Evolutionary conservation across 2,797 vertebrate genomes (phyloP), one percentile per base, ranked within the genome.

Genomic region (Psittacula derbiana): DNA sequence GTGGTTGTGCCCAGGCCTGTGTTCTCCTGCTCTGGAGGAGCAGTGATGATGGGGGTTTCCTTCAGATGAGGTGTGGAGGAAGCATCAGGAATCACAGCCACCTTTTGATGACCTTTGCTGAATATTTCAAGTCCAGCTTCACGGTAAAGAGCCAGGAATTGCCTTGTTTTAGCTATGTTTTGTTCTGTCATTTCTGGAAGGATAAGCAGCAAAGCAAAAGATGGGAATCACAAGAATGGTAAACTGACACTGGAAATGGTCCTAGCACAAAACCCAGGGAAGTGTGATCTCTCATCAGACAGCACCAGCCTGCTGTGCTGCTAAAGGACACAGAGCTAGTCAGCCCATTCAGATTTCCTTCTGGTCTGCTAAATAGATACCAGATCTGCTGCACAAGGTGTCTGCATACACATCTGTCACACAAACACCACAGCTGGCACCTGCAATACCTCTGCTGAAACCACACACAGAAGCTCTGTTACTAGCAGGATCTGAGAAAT

Each of bases 391-490:
- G 47, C 67, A 52, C 8, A 10, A 80, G 44, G 84, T 62, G 67
- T 47, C 70, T 58, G 84, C 9, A 53, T 43, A n/a, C 43, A n/a
- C 0, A 1, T 28, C 53, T 80, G 83, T 60, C 80, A 64, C 52
- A 72, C 20, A 14, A 7, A 71, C 31, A 2, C 40, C 46, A 52
- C 72, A 80, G 53, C 90, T 58, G 60, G 70, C 46, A 86, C 53
- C 58, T 53, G 58, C 20, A 20, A 28, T 9, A 19, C 40, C 73
- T 50, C 76, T 40, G 47, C 67, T 65, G 87, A 38, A 62, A 36
- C 80, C 0, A 0, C 38, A 8, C 57, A 49, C 27, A 5, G 43
- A 28, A 43, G 44, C 20, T 12, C 8, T 0, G 8, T 20, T 67
- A 49, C 64, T 21, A 24, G 27, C 24, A 8, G 31, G 67, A 8